phyloP scores from a whole-genome alignment of 2,888 invertebrate genomes.

The Serripes groenlandicus region DNA sequence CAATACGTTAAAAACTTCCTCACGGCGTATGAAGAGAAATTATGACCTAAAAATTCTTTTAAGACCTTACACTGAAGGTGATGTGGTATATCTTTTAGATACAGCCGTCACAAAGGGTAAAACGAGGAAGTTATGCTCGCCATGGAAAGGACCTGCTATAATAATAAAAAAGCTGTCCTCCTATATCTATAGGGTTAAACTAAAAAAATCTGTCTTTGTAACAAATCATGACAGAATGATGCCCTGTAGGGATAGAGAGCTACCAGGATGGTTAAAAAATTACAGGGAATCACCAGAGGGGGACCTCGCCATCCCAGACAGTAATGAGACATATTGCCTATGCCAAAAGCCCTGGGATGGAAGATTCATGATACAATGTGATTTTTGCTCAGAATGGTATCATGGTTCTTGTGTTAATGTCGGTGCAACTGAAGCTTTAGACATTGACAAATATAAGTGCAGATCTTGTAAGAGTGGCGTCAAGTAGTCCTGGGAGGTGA shows the following conservation, averaged over 20 bases:
- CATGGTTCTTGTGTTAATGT: constrained; percentile 51
- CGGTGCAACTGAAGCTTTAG: constrained; percentile 26
- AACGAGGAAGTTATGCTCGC: constrained; percentile 28
- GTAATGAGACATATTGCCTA: constrained; percentile 21
- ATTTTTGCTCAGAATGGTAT: constrained; percentile 47
- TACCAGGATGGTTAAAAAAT: constrained; percentile 30
- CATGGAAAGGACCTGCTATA: constrained; percentile 53
- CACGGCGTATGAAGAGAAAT: too few species aligned
- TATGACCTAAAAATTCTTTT: constrained; percentile 35
- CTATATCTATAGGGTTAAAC: constrained; percentile 32
- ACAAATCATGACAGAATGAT: constrained; percentile 51
- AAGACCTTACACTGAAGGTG: constrained; percentile 29
- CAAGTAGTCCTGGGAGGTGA: too few species aligned
- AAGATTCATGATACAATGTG: constrained; percentile 52
- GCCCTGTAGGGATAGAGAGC: constrained; percentile 31
- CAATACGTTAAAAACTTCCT: too few species aligned
- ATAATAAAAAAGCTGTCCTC: constrained; percentile 44
- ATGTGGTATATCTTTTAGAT: constrained; percentile 42
- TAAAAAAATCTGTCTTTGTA: constrained; percentile 32
- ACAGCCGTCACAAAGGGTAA: not conserved
- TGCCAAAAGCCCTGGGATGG: constrained; percentile 45
- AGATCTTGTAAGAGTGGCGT: not conserved
- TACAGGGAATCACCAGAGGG: not conserved
- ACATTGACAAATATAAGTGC: constrained; percentile 40
- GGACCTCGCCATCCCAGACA: not conserved